Base-by-base conservation (phyloP, 2,888 invertebrate genomes). In the Schizotus pectinicornis region DNA sequence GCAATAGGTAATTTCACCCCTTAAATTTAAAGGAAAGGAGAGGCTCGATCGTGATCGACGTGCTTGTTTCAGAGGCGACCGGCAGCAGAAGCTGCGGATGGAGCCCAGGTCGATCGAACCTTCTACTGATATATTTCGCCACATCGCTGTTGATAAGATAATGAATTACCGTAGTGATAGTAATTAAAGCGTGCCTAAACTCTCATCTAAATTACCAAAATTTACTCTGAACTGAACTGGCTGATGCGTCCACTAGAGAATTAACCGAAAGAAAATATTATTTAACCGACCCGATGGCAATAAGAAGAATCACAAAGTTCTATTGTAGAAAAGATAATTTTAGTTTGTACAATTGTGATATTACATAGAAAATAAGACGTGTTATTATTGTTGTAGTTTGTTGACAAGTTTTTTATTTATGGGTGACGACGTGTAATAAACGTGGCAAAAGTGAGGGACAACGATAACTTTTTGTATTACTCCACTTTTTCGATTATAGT, bases 291-390 rank as follows among this genome's bases (percentile, higher is more conserved):
- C 37, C 37, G 6, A 37, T 45, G 53, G 53, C 53, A 53, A 53
- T 53, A 53, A 45, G 7, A 22, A 22, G 5, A 22, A 22, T 22
- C 22, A 22, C 22, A 22, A 22, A 22, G 5, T 22, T 22, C 22
- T 2, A 22, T 22, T 45, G 38, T 45, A 53, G 42, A 45, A 42
- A 31, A 42, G 37, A 50, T 55, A 47, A 38, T 45, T 36, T 47
- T 56, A 56, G 47, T 57, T 43, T 57, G 37, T 57, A 58, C 58
- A 58, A 58, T 34, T 58, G 58, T 58, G 52, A 53, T 58, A 58
- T 37, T 51, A 56, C 41, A 39, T 47, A 46, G 45, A 31, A 51
- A 12, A 13, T 56, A 56, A 56, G 47, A 37, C 30, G 8, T 12
- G 31, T 45, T 51, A 39, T 51, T 51, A 41, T 46, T 53, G 38